Conservation (phyloP, 2,113 vertebrate genomes). For the Thamnaconus septentrionalis region DNA sequence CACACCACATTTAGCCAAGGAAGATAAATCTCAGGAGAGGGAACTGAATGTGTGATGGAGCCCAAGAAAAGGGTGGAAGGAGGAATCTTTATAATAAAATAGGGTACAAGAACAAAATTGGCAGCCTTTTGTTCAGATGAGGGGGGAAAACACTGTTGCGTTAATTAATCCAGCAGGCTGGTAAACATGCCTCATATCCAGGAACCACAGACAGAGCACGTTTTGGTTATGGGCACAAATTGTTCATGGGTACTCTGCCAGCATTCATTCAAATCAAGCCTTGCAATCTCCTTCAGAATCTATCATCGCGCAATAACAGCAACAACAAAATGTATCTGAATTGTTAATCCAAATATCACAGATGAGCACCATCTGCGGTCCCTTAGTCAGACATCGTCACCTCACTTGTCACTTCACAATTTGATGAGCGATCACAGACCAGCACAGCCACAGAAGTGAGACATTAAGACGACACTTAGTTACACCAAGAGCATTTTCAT, state of each 20-base stretch:
- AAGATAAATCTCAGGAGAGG: constrained; percentile 56
- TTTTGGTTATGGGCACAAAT: neutral
- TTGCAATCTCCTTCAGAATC: neutral
- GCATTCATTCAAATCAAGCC: constrained; percentile 11
- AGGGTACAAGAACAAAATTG: constrained; percentile 9
- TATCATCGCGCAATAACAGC: neutral
- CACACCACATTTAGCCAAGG: constrained; percentile 45
- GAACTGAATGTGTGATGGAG: constrained; percentile 42
- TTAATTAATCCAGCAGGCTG: constrained; percentile 36
- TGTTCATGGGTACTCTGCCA: neutral
- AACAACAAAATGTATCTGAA: constrained; percentile 36
- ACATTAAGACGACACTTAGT: constrained; percentile 44
- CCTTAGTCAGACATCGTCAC: constrained; percentile 28
- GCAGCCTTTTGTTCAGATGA: constrained; percentile 46
- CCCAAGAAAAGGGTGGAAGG: constrained; percentile 4
- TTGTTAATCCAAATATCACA: constrained; percentile 29
- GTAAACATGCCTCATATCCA: constrained; percentile 24
- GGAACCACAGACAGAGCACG: neutral
- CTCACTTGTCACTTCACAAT: constrained; percentile 14
- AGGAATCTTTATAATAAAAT: constrained; percentile 27
- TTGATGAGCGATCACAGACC: constrained; percentile 36
- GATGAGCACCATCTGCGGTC: constrained; percentile 27
- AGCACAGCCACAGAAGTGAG: constrained; percentile 31
- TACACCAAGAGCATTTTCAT: constrained; percentile 37
- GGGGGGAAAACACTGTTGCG: constrained; percentile 30